Percentiles rank a stretch among this genome's conserved stretches.
These are phyloP conservation scores for Enhydra lutris DNA, from an alignment of 2,113 vertebrate species.

Conservation along the genomic window DNA sequence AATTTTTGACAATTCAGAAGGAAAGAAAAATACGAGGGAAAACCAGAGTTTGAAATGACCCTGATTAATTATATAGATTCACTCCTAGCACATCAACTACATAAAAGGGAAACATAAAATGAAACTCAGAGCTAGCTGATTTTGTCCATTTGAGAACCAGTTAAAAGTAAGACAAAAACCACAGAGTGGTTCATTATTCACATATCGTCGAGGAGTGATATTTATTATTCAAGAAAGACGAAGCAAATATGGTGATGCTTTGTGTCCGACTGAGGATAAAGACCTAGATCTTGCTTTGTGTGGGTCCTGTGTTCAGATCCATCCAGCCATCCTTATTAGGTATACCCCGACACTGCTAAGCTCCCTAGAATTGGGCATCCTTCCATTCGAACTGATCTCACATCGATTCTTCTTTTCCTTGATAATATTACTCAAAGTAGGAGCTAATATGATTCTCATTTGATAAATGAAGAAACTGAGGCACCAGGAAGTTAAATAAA, in stretches of 20 bases:
- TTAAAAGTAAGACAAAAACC: background rate
- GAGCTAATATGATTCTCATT: background rate
- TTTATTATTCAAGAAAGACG: background rate
- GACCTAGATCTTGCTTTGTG: background rate
- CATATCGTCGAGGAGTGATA: background rate
- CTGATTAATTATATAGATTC: background rate
- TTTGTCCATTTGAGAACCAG: background rate
- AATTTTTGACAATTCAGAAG: background rate
- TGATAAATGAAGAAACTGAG: background rate
- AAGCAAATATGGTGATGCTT: background rate
- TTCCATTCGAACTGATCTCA: background rate
- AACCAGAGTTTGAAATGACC: background rate
- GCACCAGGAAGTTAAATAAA: background rate
- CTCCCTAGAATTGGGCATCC: background rate
- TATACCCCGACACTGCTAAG: background rate
- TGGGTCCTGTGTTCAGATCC: fast-evolving
- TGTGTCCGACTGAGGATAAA: background rate
- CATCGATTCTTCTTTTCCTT: background rate
- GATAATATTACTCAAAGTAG: background rate
- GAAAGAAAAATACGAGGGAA: background rate
- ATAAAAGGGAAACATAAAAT: background rate
- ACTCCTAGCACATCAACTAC: background rate
- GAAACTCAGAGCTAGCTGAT: background rate
- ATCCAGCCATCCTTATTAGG: background rate
- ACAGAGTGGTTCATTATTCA: background rate